Evolutionary conservation across 2,113 vertebrate species (phyloP).

Genomic region (Charina bottae): DNA sequence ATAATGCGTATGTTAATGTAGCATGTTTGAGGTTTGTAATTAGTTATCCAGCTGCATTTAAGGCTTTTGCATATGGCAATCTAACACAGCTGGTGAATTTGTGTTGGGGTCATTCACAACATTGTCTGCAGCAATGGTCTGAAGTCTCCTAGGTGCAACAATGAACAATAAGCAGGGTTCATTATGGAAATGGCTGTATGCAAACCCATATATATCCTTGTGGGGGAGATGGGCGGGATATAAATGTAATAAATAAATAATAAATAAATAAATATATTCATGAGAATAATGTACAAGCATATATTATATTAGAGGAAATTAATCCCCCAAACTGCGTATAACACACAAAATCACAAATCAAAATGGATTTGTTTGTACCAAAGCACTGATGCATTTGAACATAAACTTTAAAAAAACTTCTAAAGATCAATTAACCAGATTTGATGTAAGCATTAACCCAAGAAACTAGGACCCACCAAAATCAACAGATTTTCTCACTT

Average conservation of each 20-base stretch:
- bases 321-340: not conserved
- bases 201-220: too few species aligned
- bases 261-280: too few species aligned
- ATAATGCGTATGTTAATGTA: not conserved
- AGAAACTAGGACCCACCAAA: not conserved
- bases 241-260: too few species aligned
- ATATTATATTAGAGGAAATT: too few species aligned
- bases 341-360: not conserved
- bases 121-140: not conserved
- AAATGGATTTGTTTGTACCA: not conserved
- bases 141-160: not conserved
- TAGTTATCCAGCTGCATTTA: conserved; percentile 3
- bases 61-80: not conserved
- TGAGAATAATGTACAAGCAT: not conserved
- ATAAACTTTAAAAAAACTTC: not conserved
- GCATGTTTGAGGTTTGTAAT: conserved; percentile 14
- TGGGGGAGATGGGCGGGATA: too few species aligned
- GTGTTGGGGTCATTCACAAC: not conserved
- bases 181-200: not conserved
- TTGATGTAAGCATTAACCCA: not conserved
- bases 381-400: not conserved
- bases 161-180: not conserved
- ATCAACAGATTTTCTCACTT: not conserved
- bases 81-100: not conserved
- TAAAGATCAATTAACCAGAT: not conserved